Percentiles rank a stretch among this genome's conserved stretches.
Conservation (phyloP, 2,888 invertebrate genomes). For the Eudasyphora cyanicolor region DNA sequence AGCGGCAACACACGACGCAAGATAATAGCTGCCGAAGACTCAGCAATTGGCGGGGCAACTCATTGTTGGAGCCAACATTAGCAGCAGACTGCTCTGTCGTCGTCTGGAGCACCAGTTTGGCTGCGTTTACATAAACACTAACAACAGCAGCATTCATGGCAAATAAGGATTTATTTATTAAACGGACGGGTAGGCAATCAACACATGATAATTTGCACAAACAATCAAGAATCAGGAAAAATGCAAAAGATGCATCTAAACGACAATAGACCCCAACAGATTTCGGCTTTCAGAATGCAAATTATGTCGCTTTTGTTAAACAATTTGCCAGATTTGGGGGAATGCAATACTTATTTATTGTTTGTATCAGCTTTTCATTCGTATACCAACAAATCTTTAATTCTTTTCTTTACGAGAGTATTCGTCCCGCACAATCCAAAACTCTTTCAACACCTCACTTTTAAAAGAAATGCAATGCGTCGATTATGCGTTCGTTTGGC, state of each 20-base stretch:
- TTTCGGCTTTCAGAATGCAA: no score
- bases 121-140: slow-evolving; percentile 74
- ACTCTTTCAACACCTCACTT: no score
- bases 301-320: neutral
- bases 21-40: slow-evolving; percentile 92
- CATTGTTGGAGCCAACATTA: slow-evolving; percentile 86
- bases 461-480: no score
- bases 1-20: slow-evolving; percentile 93
- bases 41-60: slow-evolving; percentile 90
- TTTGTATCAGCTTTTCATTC: slow-evolving; percentile 11
- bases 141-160: slow-evolving; percentile 75
- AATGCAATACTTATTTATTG: slow-evolving; percentile 25
- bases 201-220: slow-evolving; percentile 41
- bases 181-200: slow-evolving; percentile 4
- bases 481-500: neutral
- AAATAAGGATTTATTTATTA: slow-evolving; percentile 68
- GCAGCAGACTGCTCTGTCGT: slow-evolving; percentile 54
- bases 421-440: no score
- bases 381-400: neutral
- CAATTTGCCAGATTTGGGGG: slow-evolving; percentile 8
- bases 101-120: slow-evolving; percentile 72
- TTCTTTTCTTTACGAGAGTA: no score
- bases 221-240: slow-evolving; percentile 7
- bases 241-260: neutral
- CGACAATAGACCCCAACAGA: neutral